A percentile compares a stretch with the other conserved stretches of the same genome.
Evolutionary conservation across 1,140 invertebrate species (phyloP).

Genomic region (Halesus radiatus): DNA sequence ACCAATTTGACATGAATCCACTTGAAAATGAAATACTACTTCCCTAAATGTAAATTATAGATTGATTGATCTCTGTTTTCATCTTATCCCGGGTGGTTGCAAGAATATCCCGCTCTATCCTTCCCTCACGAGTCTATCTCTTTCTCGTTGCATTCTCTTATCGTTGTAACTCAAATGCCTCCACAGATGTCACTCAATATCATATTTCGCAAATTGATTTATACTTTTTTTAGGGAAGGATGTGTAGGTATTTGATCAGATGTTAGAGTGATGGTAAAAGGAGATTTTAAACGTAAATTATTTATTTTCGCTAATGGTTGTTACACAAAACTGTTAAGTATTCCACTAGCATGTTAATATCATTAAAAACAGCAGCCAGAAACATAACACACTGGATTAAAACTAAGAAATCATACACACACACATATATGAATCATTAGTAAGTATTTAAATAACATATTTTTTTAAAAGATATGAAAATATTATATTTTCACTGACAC

Average conservation of each 20-base stretch:
- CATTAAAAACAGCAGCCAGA: slow-evolving; percentile 1
- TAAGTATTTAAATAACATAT: too few relatives aligned
- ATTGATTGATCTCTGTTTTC: background rate
- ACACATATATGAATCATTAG: background rate
- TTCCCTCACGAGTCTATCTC: slow-evolving; percentile 45
- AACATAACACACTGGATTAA: background rate
- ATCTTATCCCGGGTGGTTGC: background rate
- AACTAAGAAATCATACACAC: background rate
- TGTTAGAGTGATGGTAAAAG: background rate
- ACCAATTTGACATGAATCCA: slow-evolving; percentile 36
- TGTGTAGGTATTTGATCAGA: background rate
- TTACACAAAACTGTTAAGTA: too few relatives aligned
- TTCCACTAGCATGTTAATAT: background rate
- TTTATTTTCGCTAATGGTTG: background rate
- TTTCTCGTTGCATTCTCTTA: background rate
- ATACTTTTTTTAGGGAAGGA: background rate
- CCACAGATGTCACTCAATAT: too few relatives aligned
- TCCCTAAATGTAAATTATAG: slow-evolving; percentile 9
- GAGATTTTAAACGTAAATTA: background rate
- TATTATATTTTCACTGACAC: too few relatives aligned
- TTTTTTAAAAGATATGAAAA: too few relatives aligned
- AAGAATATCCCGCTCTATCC: slow-evolving; percentile 44
- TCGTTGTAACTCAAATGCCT: background rate
- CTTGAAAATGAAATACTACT: background rate
- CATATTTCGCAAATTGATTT: too few relatives aligned